Evolutionary conservation across 2,888 invertebrate species (phyloP), one percentile per base, ranked within the genome.

Genomic region (Diadegma fenestrale): DNA sequence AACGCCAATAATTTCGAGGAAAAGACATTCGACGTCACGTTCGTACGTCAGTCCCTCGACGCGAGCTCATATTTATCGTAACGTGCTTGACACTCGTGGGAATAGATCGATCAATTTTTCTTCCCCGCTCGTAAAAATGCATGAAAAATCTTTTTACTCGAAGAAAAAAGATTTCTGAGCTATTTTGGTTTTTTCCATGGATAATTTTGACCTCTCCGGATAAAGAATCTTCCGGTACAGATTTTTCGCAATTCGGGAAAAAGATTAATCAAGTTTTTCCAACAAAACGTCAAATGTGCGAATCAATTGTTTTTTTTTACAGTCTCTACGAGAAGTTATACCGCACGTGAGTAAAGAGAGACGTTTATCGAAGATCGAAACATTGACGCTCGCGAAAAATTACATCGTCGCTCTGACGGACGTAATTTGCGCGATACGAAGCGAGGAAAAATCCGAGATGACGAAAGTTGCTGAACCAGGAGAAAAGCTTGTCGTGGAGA

Each of bases 321-420:
- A 97, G 96, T 97, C 97, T 90, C 95, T 98, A 73, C 95, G 98
- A 43, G 96, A 97, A 92, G 98, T 98, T 2, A 97, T 98, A 89
- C 98, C 98, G 0, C 98, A 98, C 91, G 96, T 98, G 51, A 97
- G 97, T 93, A 96, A 97, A 94, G 97, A 97, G 89, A 95, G 97
- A 82, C 97, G 97, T 91, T 94, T 98, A 84, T 97, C 97, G 8
- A 98, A 98, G 94, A 97, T 98, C 89, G 98, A 98, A 94, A 98
- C 98, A 0, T 94, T 98, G 85, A 98, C 98, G 12, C 94, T 98
- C 93, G 98, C 98, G 89, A 97, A 97, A 94, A 98, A 98, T 94
- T 98, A 98, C 94, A 98, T 98, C 85, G 98, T 97, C 95, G 97
- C 98, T 17, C 95, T 98, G 86, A 98, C 98, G 37, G 98, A 98